Evolutionary conservation across 2,888 invertebrate genomes (phyloP).

Genomic region (Dicyrtomina minuta): DNA sequence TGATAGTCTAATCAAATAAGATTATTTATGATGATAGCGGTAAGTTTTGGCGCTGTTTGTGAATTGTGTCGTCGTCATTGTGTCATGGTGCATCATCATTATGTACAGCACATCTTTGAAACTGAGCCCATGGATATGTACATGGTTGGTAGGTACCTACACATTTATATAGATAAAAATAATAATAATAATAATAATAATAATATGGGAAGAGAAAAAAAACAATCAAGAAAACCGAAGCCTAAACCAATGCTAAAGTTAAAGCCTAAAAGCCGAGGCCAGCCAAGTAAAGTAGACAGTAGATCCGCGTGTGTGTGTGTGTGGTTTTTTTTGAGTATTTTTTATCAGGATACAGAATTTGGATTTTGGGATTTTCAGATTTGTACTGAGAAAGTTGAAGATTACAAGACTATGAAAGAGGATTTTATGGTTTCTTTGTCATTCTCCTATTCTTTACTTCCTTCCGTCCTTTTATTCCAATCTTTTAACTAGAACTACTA

Average conservation of each 20-base stretch:
- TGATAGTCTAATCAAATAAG: too few species aligned
- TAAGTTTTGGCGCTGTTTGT: too few species aligned
- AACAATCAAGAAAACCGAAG: neutral
- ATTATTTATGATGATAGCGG: too few species aligned
- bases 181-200: too few species aligned
- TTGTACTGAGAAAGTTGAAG: constrained; percentile 23
- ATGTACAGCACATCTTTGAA: too few species aligned
- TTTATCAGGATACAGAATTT: neutral
- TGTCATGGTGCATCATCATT: too few species aligned
- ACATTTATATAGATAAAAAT: too few species aligned
- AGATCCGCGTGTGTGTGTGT: neutral
- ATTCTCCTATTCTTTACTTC: constrained; percentile 8
- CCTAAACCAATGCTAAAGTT: neutral
- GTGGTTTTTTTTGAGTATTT: neutral
- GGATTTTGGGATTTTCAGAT: constrained; percentile 8
- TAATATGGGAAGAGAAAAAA: neutral
- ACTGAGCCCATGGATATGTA: too few species aligned
- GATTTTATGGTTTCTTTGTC: constrained; percentile 20
- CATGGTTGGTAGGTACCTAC: too few species aligned
- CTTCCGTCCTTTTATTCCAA: neutral
- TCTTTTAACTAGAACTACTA: too few species aligned
- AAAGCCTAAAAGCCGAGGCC: neutral
- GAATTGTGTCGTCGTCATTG: too few species aligned
- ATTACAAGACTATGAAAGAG: constrained; percentile 13
- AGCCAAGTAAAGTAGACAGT: too few species aligned